A percentile compares a stretch with the other conserved stretches of the same genome.
phyloP scores from a whole-genome alignment of 2,113 vertebrate species.

The Corvus cornix region DNA sequence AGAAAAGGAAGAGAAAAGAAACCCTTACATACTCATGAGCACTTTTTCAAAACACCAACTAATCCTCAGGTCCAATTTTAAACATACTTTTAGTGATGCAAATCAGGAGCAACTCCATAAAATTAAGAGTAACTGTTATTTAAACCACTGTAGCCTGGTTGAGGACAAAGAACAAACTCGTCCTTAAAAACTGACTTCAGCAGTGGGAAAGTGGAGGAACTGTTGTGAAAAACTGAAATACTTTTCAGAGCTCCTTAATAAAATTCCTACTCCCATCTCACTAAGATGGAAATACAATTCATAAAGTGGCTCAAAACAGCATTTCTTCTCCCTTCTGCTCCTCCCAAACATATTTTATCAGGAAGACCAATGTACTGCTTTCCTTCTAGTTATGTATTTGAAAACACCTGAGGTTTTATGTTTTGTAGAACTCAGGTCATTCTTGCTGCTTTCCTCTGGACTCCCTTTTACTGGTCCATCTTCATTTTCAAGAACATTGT shows the following conservation, averaged over 20 bases:
- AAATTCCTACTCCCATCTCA: not conserved
- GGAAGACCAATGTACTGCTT: not conserved
- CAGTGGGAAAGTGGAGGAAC: not conserved
- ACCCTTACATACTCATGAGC: not conserved
- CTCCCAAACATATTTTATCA: not conserved
- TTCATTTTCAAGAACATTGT: not conserved
- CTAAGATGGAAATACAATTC: not conserved
- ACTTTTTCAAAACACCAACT: constrained; percentile 20
- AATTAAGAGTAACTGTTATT: constrained; percentile 35
- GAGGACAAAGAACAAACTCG: not conserved
- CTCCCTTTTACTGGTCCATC: not conserved
- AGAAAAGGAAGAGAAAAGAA: constrained; percentile 24
- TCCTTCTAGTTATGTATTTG: not conserved
- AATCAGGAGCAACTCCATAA: constrained; percentile 22
- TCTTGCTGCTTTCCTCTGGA: not conserved
- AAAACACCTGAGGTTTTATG: not conserved
- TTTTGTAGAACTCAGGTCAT: not conserved
- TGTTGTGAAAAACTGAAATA: not conserved
- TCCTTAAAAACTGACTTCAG: not conserved
- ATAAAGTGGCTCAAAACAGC: not conserved
- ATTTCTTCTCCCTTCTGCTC: not conserved
- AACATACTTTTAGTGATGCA: constrained; percentile 33
- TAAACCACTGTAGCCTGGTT: not conserved
- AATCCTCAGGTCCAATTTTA: constrained; percentile 37
- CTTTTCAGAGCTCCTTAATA: not conserved